These are phyloP conservation scores for Antennarius striatus DNA, from an alignment of 2,113 vertebrate species.

Conservation along the genomic window DNA sequence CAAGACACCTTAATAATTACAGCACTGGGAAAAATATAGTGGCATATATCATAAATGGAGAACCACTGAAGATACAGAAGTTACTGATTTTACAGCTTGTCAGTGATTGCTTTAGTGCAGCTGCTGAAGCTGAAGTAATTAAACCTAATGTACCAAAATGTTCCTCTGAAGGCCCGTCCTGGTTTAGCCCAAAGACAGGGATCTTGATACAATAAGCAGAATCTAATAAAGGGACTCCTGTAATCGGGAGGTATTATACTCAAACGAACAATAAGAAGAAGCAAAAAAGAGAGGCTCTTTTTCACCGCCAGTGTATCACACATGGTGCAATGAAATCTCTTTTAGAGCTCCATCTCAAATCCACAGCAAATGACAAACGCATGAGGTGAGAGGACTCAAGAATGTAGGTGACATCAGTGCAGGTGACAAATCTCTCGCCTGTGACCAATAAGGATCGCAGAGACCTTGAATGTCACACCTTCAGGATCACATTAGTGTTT, in stretches of 20 bases:
- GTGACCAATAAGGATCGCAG: not conserved
- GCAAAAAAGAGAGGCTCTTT: not conserved
- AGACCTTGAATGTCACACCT: constrained; percentile 8
- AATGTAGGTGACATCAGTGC: constrained; percentile 9
- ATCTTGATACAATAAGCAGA: constrained; percentile 30
- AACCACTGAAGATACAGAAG: too few relatives aligned
- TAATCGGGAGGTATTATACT: constrained; percentile 20
- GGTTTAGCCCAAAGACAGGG: constrained; percentile 23
- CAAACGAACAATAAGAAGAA: not conserved
- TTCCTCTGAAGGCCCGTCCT: constrained; percentile 1
- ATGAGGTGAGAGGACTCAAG: constrained; percentile 8
- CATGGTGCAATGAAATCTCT: constrained; percentile 6
- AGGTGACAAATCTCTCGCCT: constrained; percentile 24
- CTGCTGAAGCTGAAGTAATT: constrained; percentile 3
- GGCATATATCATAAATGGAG: too few relatives aligned
- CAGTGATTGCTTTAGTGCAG: not conserved
- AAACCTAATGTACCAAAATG: not conserved
- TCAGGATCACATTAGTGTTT: not conserved
- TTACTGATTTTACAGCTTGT: not conserved
- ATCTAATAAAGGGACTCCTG: constrained; percentile 30
- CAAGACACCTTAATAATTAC: too few relatives aligned
- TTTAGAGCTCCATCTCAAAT: not conserved
- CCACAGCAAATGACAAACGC: not conserved
- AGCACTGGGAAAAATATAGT: too few relatives aligned
- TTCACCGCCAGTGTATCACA: not conserved